Evolutionary conservation across 2,888 invertebrate species (phyloP).

Genomic region (Drepana falcataria): DNA sequence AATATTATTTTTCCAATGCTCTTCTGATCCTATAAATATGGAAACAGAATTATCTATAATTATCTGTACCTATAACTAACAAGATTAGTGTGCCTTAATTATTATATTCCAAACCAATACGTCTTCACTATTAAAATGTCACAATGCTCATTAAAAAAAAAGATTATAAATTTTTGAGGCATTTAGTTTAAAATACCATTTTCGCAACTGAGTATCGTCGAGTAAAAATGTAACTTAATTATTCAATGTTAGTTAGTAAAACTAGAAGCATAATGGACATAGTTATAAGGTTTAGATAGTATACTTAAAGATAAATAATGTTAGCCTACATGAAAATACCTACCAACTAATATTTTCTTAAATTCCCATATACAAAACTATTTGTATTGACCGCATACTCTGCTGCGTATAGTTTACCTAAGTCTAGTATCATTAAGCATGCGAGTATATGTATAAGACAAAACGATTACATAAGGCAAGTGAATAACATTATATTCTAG

Average conservation of each 20-base stretch:
- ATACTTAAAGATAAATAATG: conserved; percentile 37
- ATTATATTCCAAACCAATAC: not conserved
- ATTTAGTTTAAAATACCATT: conserved; percentile 11
- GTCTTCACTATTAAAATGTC: not conserved
- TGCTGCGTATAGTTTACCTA: conserved; percentile 16
- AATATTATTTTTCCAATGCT: conserved; percentile 29
- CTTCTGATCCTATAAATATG: conserved; percentile 16
- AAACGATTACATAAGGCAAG: conserved; percentile 59
- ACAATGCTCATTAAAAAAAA: conserved; percentile 7
- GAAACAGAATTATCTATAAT: conserved; percentile 7
- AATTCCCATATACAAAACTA: conserved; percentile 36
- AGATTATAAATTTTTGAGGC: conserved; percentile 11
- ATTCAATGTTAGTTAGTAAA: conserved; percentile 29
- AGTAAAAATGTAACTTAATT: conserved; percentile 29
- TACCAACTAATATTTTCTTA: conserved; percentile 30
- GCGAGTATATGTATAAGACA: conserved; percentile 50
- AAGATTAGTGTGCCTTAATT: not conserved
- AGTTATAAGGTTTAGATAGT: conserved; percentile 28
- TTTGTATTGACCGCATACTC: conserved; percentile 14
- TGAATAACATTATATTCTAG: conserved; percentile 27
- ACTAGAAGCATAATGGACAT: conserved; percentile 42
- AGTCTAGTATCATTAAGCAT: conserved; percentile 40
- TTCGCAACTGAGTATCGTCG: conserved; percentile 25
- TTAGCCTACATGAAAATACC: conserved; percentile 36
- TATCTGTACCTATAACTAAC: not conserved